Base-by-base conservation (phyloP, 2,113 vertebrate genomes). In the Tautogolabrus adspersus region DNA sequence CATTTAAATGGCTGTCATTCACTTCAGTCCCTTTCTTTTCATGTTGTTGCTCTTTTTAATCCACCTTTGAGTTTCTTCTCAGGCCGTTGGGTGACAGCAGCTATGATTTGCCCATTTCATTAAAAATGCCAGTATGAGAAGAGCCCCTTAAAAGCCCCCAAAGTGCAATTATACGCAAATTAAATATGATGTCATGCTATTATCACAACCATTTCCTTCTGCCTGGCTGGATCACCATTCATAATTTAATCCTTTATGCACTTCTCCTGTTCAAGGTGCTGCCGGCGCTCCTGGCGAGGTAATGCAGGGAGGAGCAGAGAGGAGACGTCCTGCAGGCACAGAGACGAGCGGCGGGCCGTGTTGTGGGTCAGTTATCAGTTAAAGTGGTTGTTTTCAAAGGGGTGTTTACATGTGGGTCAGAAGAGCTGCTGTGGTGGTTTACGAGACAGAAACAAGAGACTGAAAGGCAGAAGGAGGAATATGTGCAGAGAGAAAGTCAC, bases 221-320 rank as follows among this genome's bases (percentile, higher is more conserved):
- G 86, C 85, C 58, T 81, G 10, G 49, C 87, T 80, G 87, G 66
- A 64, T 71, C 74, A 23, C 82, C 88, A 88, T 91, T 88, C 83
- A 91, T 93, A 84, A 91, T 91, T 91, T 34, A 93, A 85, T 91
- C 84, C 62, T 88, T 90, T 85, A 88, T 91, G 90, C 87, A 84
- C 75, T 87, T 84, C 65, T 65, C 63, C 42, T 79, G 83, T 89
- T 79, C 56, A 26, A 81, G 72, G 84, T 86, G 62, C 60, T 86
- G 49, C 71, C 72, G 49, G 67, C 4, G 10, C 79, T 88, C 81
- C 61, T 67, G 63, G 71, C 26, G 26, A 79, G 67, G 84, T 51
- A 57, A 49, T 16, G 62, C 19, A 1, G 10, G 47, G 37, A 62
- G 44, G 57, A 26, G 51, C 46, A 34, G 18, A 11, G 15, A 66